Conservation (phyloP, 2,888 invertebrate species). For the Andrena fulva region DNA sequence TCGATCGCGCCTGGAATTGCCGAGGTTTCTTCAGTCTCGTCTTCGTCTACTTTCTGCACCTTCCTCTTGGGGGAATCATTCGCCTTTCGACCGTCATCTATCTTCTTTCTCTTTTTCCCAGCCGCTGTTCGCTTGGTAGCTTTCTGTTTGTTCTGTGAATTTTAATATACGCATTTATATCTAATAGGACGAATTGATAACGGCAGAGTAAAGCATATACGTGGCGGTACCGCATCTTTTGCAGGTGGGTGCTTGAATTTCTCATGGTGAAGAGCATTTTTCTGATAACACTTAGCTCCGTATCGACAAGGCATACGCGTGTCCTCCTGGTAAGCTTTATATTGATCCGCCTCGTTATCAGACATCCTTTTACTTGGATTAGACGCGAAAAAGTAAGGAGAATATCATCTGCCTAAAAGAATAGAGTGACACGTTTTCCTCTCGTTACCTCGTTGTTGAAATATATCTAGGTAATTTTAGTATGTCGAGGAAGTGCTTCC, state of each 20-base stretch:
- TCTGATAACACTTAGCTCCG: constrained; percentile 92
- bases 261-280: constrained; percentile 90
- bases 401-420: too few species aligned
- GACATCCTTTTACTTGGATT: constrained; percentile 29
- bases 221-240: constrained; percentile 63
- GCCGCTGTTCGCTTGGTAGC: constrained; percentile 31
- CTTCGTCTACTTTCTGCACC: constrained; percentile 17
- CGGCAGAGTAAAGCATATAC: neutral
- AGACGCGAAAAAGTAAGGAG: neutral
- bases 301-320: constrained; percentile 90
- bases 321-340: constrained; percentile 65
- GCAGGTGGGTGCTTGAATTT: constrained; percentile 91
- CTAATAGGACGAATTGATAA: neutral
- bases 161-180: neutral
- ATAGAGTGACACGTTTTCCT: too few species aligned
- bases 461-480: too few species aligned
- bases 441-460: too few species aligned
- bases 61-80: constrained; percentile 36
- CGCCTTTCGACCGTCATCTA: constrained; percentile 6
- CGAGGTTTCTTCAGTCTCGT: constrained; percentile 19
- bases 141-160: constrained; percentile 46
- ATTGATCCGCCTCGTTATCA: constrained; percentile 4
- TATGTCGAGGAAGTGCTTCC: too few species aligned
- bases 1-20: neutral
- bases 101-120: constrained; percentile 50